Conservation (phyloP, 2,888 invertebrate genomes). For the Acrobeloides nanus region DNA sequence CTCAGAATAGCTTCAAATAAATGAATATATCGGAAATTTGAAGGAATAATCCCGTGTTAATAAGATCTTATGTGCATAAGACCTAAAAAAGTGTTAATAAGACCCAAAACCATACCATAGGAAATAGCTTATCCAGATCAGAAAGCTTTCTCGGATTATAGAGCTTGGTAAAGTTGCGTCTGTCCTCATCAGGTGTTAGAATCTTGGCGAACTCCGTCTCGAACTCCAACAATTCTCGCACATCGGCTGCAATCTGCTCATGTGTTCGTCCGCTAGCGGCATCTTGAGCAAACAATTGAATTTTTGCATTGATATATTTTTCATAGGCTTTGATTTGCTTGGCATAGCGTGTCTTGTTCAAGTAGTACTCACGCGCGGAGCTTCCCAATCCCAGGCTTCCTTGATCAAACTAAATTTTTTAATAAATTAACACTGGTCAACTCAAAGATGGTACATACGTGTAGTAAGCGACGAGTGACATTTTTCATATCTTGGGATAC, state of each 20-base stretch:
- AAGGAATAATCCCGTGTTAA: no score
- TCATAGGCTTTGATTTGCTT: slow-evolving; percentile 51
- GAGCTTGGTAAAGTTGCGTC: slow-evolving; percentile 37
- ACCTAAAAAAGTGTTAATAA: background rate
- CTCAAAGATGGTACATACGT: slow-evolving; percentile 7
- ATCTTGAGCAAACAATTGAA: slow-evolving; percentile 34
- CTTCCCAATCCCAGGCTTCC: slow-evolving; percentile 48
- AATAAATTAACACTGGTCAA: background rate
- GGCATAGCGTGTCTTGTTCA: slow-evolving; percentile 45
- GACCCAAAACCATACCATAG: slow-evolving; percentile 28
- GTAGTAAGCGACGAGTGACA: slow-evolving; percentile 34
- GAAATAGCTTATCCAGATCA: slow-evolving; percentile 36
- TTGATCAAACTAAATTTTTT: slow-evolving; percentile 41
- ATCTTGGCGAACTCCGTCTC: slow-evolving; percentile 46
- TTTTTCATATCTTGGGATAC: slow-evolving; percentile 50
- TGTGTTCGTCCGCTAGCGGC: slow-evolving; percentile 31
- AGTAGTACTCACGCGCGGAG: slow-evolving; percentile 48
- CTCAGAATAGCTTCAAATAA: no score
- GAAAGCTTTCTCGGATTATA: slow-evolving; percentile 40
- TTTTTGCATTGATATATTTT: slow-evolving; percentile 37
- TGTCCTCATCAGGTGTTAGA: slow-evolving; percentile 46
- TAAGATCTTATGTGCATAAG: background rate
- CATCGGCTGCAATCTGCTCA: slow-evolving; percentile 34
- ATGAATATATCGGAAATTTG: no score
- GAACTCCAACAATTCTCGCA: slow-evolving; percentile 44